Evolutionary conservation across 2,113 vertebrate species (phyloP).

Genomic region (Thunnus maccoyii): DNA sequence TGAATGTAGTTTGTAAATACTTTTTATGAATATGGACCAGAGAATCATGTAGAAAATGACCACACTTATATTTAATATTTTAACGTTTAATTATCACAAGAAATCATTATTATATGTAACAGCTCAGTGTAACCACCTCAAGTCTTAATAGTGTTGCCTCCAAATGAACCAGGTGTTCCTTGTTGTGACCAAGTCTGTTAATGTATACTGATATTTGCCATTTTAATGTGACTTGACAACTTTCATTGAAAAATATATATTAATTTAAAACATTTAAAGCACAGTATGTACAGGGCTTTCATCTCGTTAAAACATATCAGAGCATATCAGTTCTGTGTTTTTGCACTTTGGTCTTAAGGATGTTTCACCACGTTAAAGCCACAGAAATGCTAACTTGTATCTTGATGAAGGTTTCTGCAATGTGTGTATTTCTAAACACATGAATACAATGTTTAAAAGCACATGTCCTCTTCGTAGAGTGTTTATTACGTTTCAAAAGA

Average conservation of each 20-base stretch:
- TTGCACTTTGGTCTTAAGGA: conserved; percentile 31
- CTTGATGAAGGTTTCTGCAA: conserved; percentile 16
- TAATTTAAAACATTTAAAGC: not conserved
- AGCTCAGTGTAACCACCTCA: conserved; percentile 8
- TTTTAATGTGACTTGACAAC: conserved; percentile 17
- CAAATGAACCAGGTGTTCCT: conserved; percentile 4
- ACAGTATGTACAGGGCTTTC: not conserved
- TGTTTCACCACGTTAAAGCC: conserved; percentile 29
- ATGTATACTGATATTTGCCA: not conserved
- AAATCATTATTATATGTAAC: conserved; percentile 9
- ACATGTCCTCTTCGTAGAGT: conserved; percentile 14
- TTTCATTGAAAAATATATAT: not conserved
- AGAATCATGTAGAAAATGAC: conserved; percentile 25
- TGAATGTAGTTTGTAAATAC: conserved; percentile 48
- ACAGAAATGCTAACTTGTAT: conserved; percentile 4
- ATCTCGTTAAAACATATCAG: not conserved
- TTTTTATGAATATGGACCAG: conserved; percentile 34
- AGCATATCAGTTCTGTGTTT: not conserved
- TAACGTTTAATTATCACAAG: conserved; percentile 1
- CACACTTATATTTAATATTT: conserved; percentile 14
- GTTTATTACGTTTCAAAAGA: conserved; percentile 55
- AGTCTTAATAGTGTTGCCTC: conserved; percentile 42
- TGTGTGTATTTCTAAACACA: conserved; percentile 32
- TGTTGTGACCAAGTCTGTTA: not conserved
- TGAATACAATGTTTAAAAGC: conserved; percentile 44